phyloP scores from a whole-genome alignment of 2,113 vertebrate species.

The Trogon melanurus region DNA sequence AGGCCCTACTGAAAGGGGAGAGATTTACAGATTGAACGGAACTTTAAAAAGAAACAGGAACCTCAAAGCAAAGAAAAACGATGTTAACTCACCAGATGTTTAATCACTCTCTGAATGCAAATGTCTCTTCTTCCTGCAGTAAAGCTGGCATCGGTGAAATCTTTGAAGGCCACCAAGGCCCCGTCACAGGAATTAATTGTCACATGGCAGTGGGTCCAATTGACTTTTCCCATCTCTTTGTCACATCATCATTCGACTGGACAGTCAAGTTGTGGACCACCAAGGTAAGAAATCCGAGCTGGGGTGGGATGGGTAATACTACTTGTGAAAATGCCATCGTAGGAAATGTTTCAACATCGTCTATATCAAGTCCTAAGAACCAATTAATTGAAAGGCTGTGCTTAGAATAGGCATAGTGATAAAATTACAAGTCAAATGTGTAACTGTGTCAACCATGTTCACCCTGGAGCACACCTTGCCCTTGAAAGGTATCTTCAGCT shows the following conservation, averaged over 20 bases:
- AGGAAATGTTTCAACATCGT: background rate
- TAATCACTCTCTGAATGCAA: background rate
- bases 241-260: slow-evolving; percentile 98
- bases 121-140: slow-evolving; percentile 73
- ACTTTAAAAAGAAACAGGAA: background rate
- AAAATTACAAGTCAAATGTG: background rate
- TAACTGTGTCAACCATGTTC: background rate
- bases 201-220: slow-evolving; percentile 93
- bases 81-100: background rate
- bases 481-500: background rate
- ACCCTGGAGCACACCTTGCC: background rate
- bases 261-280: slow-evolving; percentile 98
- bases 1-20: background rate
- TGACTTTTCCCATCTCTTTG: slow-evolving; percentile 97
- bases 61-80: background rate
- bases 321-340: background rate
- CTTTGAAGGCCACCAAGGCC: slow-evolving; percentile 97
- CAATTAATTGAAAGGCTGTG: background rate
- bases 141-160: slow-evolving; percentile 97
- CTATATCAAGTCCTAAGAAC: background rate
- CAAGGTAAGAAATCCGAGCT: slow-evolving; percentile 81
- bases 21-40: background rate
- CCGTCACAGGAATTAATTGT: slow-evolving; percentile 96
- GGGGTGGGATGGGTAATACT: background rate
- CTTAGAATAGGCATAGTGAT: background rate